phyloP scores from a whole-genome alignment of 2,888 invertebrate species.

The Ditylenchus weischeri region DNA sequence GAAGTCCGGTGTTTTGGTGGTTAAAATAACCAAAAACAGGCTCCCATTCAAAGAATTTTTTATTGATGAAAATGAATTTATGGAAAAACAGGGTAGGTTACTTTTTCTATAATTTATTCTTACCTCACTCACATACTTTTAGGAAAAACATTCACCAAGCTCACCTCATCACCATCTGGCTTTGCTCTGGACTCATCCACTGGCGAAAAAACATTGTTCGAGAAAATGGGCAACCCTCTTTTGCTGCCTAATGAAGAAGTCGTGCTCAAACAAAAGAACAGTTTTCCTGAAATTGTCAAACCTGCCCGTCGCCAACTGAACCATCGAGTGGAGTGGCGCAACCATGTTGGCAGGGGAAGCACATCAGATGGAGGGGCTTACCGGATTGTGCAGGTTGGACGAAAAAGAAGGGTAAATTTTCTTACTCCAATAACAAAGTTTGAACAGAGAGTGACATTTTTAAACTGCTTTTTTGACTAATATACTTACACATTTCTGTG shows the following conservation, averaged over 20 bases:
- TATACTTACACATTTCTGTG: no score
- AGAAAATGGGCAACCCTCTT: conserved; percentile 20
- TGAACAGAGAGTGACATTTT: no score
- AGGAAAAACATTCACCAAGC: neutral
- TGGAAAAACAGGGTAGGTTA: no score
- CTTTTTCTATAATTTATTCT: neutral
- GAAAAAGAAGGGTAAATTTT: no score
- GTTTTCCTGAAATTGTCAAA: conserved; percentile 20
- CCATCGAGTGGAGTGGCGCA: conserved; percentile 91
- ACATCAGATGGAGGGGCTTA: conserved; percentile 61
- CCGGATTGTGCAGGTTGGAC: no score
- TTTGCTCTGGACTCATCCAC: neutral
- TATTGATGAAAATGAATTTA: no score
- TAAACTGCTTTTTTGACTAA: no score
- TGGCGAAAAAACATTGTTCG: conserved; percentile 18
- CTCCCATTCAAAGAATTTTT: neutral
- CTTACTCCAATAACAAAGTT: no score
- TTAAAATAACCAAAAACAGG: neutral
- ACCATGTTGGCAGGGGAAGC: conserved; percentile 76
- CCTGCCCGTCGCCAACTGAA: conserved; percentile 73
- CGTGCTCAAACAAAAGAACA: conserved; percentile 23
- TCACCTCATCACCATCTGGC: neutral
- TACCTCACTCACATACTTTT: neutral
- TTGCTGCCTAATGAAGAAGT: conserved; percentile 21
- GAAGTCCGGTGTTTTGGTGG: no score